These are phyloP conservation scores for Plusia festucae DNA, from an alignment of 2,888 invertebrate genomes.

Conservation along the genomic window DNA sequence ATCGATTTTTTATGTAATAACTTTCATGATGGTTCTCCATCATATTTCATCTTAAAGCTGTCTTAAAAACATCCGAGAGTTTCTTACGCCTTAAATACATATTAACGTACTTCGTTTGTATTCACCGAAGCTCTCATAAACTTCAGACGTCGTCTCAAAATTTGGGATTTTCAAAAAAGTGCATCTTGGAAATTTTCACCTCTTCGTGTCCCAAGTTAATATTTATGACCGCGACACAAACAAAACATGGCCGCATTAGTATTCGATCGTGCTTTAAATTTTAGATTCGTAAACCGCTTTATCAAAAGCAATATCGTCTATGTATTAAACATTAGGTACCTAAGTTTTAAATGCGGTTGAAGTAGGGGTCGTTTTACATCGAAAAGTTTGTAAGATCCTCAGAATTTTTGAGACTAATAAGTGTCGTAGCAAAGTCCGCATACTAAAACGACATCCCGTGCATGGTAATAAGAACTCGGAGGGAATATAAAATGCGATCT, in stretches of 20 bases:
- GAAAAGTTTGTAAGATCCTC: slow-evolving; percentile 79
- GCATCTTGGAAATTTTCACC: slow-evolving; percentile 70
- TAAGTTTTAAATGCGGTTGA: slow-evolving; percentile 83
- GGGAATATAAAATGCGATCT: slow-evolving; percentile 84
- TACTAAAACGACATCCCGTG: slow-evolving; percentile 84
- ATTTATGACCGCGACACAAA: slow-evolving; percentile 83
- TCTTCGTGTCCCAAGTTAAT: slow-evolving; percentile 77
- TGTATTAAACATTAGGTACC: slow-evolving; percentile 86
- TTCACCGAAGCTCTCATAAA: slow-evolving; percentile 32
- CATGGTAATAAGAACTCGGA: slow-evolving; percentile 83
- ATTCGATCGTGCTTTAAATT: slow-evolving; percentile 87
- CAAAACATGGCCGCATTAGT: slow-evolving; percentile 84
- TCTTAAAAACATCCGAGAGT: slow-evolving; percentile 13
- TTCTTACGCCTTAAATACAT: slow-evolving; percentile 31
- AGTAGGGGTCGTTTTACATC: slow-evolving; percentile 77
- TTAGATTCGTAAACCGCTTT: slow-evolving; percentile 88
- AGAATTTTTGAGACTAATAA: slow-evolving; percentile 89
- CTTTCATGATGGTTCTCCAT: slow-evolving; percentile 27
- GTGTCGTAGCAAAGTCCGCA: slow-evolving; percentile 82
- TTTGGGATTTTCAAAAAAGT: slow-evolving; percentile 51
- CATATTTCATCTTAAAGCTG: slow-evolving; percentile 32
- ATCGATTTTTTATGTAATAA: slow-evolving; percentile 41
- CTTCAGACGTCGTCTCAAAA: slow-evolving; percentile 29
- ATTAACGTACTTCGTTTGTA: slow-evolving; percentile 30
- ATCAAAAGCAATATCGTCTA: slow-evolving; percentile 88